Percentiles rank a stretch among this genome's conserved stretches.
phyloP scores from a whole-genome alignment of 2,888 invertebrate species.

The Zeuzera pyrina region DNA sequence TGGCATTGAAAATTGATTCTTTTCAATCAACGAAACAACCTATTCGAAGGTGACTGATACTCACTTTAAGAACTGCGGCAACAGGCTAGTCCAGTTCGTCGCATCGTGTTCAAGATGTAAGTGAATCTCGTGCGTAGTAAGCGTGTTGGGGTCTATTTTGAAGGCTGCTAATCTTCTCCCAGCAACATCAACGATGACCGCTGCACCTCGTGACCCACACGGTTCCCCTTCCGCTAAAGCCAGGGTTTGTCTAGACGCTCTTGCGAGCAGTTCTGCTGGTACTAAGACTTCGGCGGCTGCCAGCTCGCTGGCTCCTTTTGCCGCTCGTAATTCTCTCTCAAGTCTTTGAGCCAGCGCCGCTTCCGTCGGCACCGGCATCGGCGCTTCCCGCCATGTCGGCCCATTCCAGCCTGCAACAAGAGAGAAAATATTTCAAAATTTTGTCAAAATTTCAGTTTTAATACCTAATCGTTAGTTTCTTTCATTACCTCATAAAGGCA shows the following conservation, averaged over 20 bases:
- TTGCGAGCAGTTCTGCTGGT: slow-evolving; percentile 85
- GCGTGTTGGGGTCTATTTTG: slow-evolving; percentile 88
- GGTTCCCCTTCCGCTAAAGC: slow-evolving; percentile 91
- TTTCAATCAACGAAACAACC: too few relatives aligned
- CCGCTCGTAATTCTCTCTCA: slow-evolving; percentile 84
- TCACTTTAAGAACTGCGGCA: slow-evolving; percentile 94
- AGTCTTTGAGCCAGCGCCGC: slow-evolving; percentile 82
- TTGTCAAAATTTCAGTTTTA: not conserved
- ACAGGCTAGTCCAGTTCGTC: slow-evolving; percentile 88
- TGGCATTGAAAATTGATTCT: too few relatives aligned
- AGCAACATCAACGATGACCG: slow-evolving; percentile 88
- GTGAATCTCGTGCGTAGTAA: slow-evolving; percentile 92
- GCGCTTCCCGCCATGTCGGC: slow-evolving; percentile 61
- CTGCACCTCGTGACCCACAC: slow-evolving; percentile 90
- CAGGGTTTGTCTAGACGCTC: slow-evolving; percentile 85
- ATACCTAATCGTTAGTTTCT: too few relatives aligned
- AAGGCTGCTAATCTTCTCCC: slow-evolving; percentile 85
- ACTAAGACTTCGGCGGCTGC: slow-evolving; percentile 89
- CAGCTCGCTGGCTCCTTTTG: slow-evolving; percentile 83
- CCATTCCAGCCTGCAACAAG: slow-evolving; percentile 61
- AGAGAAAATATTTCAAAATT: slow-evolving; percentile 16
- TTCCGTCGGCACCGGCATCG: slow-evolving; percentile 71
- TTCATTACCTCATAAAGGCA: too few relatives aligned
- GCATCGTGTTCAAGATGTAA: slow-evolving; percentile 90
- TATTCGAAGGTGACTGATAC: slow-evolving; percentile 45